phyloP scores from a whole-genome alignment of 2,797 vertebrate genomes.

The Poecilia wingei region DNA sequence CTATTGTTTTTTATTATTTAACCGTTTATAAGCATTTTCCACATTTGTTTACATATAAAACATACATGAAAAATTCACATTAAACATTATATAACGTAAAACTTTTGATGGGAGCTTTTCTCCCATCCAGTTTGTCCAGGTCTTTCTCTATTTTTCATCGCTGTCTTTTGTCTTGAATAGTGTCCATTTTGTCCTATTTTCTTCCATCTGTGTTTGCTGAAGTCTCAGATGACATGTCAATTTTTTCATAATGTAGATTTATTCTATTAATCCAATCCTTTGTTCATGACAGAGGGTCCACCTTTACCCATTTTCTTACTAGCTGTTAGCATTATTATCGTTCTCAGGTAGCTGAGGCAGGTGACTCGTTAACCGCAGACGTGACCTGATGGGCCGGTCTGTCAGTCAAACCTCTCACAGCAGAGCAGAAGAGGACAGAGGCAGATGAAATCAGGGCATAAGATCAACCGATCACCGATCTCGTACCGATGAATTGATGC shows the following conservation, averaged over 20 bases:
- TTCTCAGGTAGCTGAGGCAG: neutral
- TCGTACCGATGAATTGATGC: too few relatives aligned
- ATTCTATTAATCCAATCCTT: neutral
- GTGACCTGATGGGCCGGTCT: too few relatives aligned
- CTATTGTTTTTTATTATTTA: neutral
- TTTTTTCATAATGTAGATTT: neutral
- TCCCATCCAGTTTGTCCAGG: neutral
- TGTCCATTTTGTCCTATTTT: neutral
- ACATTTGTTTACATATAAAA: neutral
- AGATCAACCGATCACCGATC: too few relatives aligned
- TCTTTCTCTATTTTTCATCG: neutral
- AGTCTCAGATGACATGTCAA: neutral
- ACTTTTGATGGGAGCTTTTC: neutral
- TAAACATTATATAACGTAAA: neutral
- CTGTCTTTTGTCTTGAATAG: neutral
- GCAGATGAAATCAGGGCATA: too few relatives aligned
- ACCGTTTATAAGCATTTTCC: neutral
- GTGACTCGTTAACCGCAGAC: too few relatives aligned
- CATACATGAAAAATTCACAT: neutral
- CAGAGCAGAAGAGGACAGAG: too few relatives aligned
- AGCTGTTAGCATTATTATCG: neutral
- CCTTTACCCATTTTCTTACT: neutral
- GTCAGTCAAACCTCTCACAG: too few relatives aligned
- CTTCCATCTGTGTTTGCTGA: neutral
- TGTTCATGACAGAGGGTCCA: neutral